phyloP scores from a whole-genome alignment of 2,797 vertebrate species.

The Monodelphis domestica region DNA sequence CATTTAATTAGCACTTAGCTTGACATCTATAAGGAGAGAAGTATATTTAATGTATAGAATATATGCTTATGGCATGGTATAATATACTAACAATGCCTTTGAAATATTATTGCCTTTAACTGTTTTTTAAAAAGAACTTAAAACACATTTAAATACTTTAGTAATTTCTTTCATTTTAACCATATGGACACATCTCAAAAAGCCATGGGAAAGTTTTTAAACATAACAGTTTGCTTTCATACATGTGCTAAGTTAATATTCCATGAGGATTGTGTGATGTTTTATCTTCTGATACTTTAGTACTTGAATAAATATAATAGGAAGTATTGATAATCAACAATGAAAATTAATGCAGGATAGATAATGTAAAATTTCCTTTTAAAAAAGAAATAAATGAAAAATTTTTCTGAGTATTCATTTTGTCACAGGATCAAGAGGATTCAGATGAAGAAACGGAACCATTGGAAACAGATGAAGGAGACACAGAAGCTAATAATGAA shows the following conservation, averaged over 20 bases:
- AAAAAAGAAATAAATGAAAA: constrained; percentile 37
- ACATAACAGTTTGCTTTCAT: constrained; percentile 9
- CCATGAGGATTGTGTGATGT: constrained; percentile 7
- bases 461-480: background rate
- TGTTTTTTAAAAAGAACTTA: constrained; percentile 45
- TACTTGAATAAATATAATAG: constrained; percentile 49
- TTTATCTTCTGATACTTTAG: constrained; percentile 52
- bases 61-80: constrained; percentile 31
- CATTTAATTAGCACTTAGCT: constrained; percentile 39
- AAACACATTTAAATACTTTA: constrained; percentile 20
- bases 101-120: constrained; percentile 56
- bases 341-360: constrained; percentile 38
- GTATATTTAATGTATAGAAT: constrained; percentile 34
- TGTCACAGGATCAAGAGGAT: constrained; percentile 77
- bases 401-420: constrained; percentile 63
- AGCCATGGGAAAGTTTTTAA: constrained; percentile 50
- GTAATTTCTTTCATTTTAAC: constrained; percentile 40
- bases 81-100: constrained; percentile 46
- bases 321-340: constrained; percentile 38
- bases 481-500: constrained; percentile 4
- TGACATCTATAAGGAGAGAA: constrained; percentile 56
- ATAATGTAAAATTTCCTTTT: constrained; percentile 6
- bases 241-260: constrained; percentile 35
- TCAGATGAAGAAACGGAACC: constrained; percentile 59
- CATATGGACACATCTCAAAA: constrained; percentile 38